Evolutionary conservation across 2,797 vertebrate genomes (phyloP), one percentile per base, ranked within the genome.

Genomic region (Peromyscus aztecus): DNA sequence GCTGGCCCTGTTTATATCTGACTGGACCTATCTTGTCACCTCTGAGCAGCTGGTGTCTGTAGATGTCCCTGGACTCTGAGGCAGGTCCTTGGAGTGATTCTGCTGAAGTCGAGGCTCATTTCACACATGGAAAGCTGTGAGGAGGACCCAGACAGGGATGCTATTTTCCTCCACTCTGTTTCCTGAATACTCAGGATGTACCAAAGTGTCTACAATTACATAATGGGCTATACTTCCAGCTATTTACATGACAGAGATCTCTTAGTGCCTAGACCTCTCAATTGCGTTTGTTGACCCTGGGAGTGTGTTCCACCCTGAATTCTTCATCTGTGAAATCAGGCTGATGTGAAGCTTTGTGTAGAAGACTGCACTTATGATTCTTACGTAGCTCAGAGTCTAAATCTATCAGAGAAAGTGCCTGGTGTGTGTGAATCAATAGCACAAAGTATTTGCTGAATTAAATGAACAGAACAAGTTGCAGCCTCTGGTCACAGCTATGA

Each of bases 261-360:
- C 1, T 92, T 89, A 63, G 52, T 94, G 65, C n/a, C 55, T 57
- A 91, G 2, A 82, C 75, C 52, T 94, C 86, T 77, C 67, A 96
- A 59, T 96, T 93, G 34, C n/a, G n/a, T 63, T 34, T 85, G 63
- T 14, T 49, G 61, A 61, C 9, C 29, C 5, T 10, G 57, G 57
- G 27, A 11, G 40, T 34, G 29, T 61, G 40, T 57, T n/a, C 57
- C 29, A 69, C 52, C 49, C 21, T 61, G 55, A 16, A 43, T 37
- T 76, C 49, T 65, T 69, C 24, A n/a, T 80, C 78, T 85, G 55
- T 82, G 27, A 73, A 84, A 40, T 49, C 76, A 67, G 4, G 31
- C 31, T 67, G 14, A 12, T 40, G 5, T 11, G n/a, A 80, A 83
- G 4, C 31, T 91, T 40, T 34, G 11, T 14, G 46, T 52, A 52